These are phyloP conservation scores for Cheilosia urbana DNA, from an alignment of 2,888 invertebrate genomes.

Conservation along the genomic window DNA sequence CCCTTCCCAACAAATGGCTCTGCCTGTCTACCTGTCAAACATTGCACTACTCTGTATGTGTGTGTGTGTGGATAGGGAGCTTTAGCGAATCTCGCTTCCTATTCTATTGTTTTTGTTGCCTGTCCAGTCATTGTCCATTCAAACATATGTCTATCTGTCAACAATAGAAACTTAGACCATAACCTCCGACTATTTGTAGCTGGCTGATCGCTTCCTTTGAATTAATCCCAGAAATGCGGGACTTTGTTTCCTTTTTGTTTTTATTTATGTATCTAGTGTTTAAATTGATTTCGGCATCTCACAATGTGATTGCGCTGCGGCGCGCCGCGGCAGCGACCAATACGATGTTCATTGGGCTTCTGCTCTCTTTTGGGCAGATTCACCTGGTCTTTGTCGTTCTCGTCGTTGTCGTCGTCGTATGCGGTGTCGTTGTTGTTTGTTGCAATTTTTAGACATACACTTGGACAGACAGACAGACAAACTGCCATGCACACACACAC, in stretches of 20 bases:
- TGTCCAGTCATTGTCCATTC: slow-evolving; percentile 66
- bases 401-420: neutral
- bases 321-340: neutral
- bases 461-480: slow-evolving; percentile 63
- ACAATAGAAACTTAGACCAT: slow-evolving; percentile 64
- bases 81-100: slow-evolving; percentile 41
- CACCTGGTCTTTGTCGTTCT: slow-evolving; percentile 44
- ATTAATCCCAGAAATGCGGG: slow-evolving; percentile 56
- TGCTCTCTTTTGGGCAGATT: slow-evolving; percentile 57
- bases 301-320: slow-evolving; percentile 6
- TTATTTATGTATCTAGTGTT: slow-evolving; percentile 33
- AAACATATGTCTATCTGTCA: slow-evolving; percentile 72
- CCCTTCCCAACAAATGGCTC: neutral
- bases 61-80: neutral
- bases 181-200: slow-evolving; percentile 53
- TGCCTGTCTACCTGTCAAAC: slow-evolving; percentile 17
- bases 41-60: neutral
- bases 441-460: slow-evolving; percentile 42
- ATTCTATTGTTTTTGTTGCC: slow-evolving; percentile 50
- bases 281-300: slow-evolving; percentile 45
- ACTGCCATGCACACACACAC: slow-evolving; percentile 42
- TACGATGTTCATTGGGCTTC: slow-evolving; percentile 25
- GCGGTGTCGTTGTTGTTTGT: slow-evolving; percentile 14
- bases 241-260: slow-evolving; percentile 16
- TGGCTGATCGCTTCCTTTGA: slow-evolving; percentile 64